Conservation (phyloP, 2,888 invertebrate genomes). For the Physocephala rufipes region DNA sequence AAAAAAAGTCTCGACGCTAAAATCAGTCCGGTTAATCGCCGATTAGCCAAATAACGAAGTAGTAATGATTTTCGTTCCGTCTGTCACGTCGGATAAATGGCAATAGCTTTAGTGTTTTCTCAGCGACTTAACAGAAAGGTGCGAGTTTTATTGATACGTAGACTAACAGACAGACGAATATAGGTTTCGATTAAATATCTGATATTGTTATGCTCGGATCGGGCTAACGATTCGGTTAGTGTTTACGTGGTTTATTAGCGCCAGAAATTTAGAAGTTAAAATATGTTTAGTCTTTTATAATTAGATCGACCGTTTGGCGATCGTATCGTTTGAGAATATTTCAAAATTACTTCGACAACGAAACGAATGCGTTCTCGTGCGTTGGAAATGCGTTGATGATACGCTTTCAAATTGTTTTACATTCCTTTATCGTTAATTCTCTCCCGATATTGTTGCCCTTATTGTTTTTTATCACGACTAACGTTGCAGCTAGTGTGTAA, state of each 20-base stretch:
- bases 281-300: neutral
- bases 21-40: no score
- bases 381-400: neutral
- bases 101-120: constrained; percentile 6
- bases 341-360: neutral
- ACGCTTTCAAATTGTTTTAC: neutral
- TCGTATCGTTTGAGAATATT: neutral
- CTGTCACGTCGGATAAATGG: neutral
- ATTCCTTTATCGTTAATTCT: neutral
- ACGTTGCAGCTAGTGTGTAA: neutral
- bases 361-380: no score
- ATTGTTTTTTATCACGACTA: neutral
- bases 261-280: neutral
- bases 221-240: neutral
- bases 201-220: neutral
- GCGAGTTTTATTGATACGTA: constrained; percentile 6
- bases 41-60: no score
- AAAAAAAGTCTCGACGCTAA: no score
- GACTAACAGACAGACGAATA: neutral
- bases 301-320: neutral
- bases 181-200: neutral
- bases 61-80: neutral
- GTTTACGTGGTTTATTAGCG: neutral
- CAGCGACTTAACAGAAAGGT: neutral
- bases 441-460: neutral